Evolutionary conservation across 2,113 vertebrate genomes (phyloP).

Genomic region (Okapia johnstoni): DNA sequence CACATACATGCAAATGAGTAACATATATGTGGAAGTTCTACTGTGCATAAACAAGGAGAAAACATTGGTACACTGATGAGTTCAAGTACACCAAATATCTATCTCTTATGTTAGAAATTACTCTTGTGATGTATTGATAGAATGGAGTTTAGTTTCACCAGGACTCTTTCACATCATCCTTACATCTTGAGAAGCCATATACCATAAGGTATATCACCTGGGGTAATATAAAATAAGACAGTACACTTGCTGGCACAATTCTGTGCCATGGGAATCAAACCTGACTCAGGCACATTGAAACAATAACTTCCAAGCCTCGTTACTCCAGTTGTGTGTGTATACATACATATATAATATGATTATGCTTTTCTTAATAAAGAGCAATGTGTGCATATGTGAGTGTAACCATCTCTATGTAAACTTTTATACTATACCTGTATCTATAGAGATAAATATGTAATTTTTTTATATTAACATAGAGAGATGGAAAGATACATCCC

Average conservation of each 20-base stretch:
- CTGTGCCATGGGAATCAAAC: background rate
- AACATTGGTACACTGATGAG: background rate
- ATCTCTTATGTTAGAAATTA: background rate
- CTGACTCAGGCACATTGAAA: background rate
- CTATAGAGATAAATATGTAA: background rate
- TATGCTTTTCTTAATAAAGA: background rate
- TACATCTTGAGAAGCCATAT: background rate
- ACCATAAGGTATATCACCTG: background rate
- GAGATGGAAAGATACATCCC: background rate
- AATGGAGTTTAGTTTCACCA: background rate
- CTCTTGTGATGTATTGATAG: background rate
- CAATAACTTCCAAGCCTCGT: background rate
- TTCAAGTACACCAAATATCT: background rate
- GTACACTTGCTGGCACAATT: background rate
- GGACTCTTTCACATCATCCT: accelerated
- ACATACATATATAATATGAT: background rate
- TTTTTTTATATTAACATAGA: background rate
- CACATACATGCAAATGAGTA: background rate
- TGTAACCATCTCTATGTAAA: background rate
- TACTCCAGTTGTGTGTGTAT: background rate
- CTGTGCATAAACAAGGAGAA: background rate
- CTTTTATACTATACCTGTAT: background rate
- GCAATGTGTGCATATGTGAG: background rate
- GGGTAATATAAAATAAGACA: background rate
- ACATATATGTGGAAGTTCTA: background rate